These are phyloP conservation scores for Malurus melanocephalus DNA, from an alignment of 2,113 vertebrate genomes.

Conservation along the genomic window DNA sequence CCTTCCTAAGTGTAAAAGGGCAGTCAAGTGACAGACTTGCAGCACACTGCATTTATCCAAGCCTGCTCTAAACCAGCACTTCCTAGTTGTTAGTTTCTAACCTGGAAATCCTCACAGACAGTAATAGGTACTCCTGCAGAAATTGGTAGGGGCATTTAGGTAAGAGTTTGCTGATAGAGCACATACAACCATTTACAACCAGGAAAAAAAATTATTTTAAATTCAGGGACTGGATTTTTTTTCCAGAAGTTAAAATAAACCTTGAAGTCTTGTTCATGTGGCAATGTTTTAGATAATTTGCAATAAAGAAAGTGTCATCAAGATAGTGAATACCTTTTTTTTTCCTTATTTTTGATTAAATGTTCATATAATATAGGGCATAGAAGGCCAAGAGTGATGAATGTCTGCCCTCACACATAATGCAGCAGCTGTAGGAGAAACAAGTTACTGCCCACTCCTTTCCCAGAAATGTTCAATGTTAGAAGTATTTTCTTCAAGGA, in stretches of 20 bases:
- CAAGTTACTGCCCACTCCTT: neutral
- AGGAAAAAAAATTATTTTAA: neutral
- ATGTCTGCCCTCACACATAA: neutral
- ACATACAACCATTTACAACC: neutral
- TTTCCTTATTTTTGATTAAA: neutral
- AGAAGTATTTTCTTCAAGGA: constrained; percentile 2
- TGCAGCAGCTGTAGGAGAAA: neutral
- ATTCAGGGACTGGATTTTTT: neutral
- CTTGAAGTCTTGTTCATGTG: neutral
- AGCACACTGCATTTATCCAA: neutral
- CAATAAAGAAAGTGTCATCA: neutral
- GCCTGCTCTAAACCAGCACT: neutral
- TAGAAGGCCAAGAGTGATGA: neutral
- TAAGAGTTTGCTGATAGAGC: neutral
- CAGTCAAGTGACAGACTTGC: neutral
- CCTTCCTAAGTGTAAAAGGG: neutral
- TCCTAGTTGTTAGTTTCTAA: neutral
- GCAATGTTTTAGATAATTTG: neutral
- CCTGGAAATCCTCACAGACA: neutral
- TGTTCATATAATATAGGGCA: neutral
- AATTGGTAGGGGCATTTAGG: neutral
- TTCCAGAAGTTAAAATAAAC: neutral
- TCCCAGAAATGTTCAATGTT: neutral
- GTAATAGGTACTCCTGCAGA: neutral
- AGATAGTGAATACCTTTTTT: neutral